These are phyloP conservation scores for Strix aluco DNA, from an alignment of 2,113 vertebrate genomes.

Conservation along the genomic window DNA sequence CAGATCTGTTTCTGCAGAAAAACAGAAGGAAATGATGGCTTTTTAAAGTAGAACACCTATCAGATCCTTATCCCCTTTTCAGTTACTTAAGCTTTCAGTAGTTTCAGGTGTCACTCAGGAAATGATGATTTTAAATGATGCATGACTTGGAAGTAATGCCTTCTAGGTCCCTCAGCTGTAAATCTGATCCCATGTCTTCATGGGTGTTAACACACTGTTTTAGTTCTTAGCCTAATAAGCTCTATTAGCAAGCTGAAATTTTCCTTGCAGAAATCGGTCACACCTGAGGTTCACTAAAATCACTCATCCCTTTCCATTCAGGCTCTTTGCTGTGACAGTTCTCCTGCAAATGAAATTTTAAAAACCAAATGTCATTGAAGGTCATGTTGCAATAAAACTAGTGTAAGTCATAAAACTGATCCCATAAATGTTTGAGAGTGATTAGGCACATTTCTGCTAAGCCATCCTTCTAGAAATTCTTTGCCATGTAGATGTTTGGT, in stretches of 20 bases:
- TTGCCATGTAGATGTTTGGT: neutral
- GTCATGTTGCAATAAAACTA: neutral
- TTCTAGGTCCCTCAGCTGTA: neutral
- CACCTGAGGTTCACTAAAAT: neutral
- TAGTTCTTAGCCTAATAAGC: neutral
- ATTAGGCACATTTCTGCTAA: neutral
- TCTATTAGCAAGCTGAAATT: neutral
- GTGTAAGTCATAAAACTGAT: neutral
- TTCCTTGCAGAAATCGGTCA: neutral
- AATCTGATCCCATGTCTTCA: neutral
- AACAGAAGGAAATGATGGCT: neutral
- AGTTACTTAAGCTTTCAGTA: neutral
- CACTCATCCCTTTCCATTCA: neutral
- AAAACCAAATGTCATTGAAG: constrained; percentile 26
- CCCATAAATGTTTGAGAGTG: neutral
- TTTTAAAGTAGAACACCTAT: neutral
- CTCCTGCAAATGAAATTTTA: constrained; percentile 1
- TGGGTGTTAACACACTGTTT: neutral
- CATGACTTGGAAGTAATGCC: neutral
- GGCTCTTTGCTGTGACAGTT: neutral
- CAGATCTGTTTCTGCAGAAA: neutral
- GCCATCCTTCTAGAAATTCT: neutral
- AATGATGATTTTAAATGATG: neutral
- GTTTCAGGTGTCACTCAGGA: neutral
- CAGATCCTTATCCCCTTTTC: neutral